Conservation (phyloP, 2,888 invertebrate genomes). For the Yponomeuta sedellus region DNA sequence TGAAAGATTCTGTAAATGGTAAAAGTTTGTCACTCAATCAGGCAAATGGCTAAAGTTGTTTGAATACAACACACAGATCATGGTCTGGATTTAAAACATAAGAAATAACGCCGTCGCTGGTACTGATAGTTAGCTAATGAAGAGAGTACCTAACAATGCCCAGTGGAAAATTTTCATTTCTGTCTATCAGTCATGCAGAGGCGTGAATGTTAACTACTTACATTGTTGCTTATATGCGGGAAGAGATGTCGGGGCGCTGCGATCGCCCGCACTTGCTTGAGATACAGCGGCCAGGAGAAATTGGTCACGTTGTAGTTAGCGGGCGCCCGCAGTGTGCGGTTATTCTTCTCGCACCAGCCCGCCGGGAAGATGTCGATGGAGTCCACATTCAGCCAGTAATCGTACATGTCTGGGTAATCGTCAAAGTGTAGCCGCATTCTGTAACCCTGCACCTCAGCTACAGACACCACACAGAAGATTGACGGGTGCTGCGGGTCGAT, state of each 20-base stretch:
- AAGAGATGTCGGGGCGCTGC: constrained; percentile 89
- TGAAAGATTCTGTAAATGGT: too few species aligned
- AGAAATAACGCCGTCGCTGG: too few species aligned
- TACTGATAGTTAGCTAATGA: too few species aligned
- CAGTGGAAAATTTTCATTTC: too few species aligned
- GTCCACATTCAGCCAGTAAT: constrained; percentile 96
- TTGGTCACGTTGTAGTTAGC: constrained; percentile 76
- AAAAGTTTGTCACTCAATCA: too few species aligned
- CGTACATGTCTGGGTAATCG: constrained; percentile 90
- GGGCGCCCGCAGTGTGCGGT: constrained; percentile 87
- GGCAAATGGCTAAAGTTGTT: too few species aligned
- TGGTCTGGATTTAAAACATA: too few species aligned
- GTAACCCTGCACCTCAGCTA: constrained; percentile 88
- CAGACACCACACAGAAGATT: constrained; percentile 90
- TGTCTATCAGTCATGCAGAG: too few species aligned
- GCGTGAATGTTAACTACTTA: constrained; percentile 41
- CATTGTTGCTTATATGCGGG: constrained; percentile 79
- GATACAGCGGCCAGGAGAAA: constrained; percentile 91
- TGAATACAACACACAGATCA: too few species aligned
- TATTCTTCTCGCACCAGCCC: constrained; percentile 94
- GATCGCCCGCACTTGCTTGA: constrained; percentile 83
- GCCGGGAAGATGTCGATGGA: constrained; percentile 93
- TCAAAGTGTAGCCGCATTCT: constrained; percentile 93
- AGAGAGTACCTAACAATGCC: too few species aligned
- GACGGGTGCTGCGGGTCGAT: constrained; percentile 95